phyloP scores from a whole-genome alignment of 1,140 invertebrate species.

The Bathynomus jamesi region DNA sequence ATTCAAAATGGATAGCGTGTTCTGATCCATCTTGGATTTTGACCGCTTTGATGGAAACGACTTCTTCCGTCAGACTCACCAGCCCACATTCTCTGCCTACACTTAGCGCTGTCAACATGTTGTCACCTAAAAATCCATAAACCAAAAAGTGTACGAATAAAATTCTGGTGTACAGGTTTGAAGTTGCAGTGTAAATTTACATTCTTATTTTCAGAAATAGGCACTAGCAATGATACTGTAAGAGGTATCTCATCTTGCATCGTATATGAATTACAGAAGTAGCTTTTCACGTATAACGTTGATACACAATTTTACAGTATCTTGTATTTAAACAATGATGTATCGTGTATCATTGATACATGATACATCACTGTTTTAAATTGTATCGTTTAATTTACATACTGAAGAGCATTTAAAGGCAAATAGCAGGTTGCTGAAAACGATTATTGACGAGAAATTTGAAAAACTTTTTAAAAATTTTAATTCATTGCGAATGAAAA shows the following conservation, averaged over 20 bases:
- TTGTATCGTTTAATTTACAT: no score
- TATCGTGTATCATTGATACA: not conserved
- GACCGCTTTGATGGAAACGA: not conserved
- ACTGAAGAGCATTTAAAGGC: no score
- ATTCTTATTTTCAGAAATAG: not conserved
- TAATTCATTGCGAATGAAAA: no score
- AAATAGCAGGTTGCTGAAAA: no score
- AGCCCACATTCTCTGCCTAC: slow-evolving; percentile 93
- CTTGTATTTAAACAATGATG: no score
- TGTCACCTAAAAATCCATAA: slow-evolving; percentile 65
- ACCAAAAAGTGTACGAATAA: no score
- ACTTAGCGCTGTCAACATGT: slow-evolving; percentile 90
- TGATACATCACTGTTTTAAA: not conserved
- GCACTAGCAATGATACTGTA: not conserved
- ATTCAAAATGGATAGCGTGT: not conserved
- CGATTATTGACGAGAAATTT: no score
- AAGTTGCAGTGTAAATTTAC: not conserved
- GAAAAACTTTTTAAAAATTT: no score
- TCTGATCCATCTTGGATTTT: not conserved
- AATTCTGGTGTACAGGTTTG: no score
- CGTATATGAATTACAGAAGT: not conserved
- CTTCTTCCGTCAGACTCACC: slow-evolving; percentile 40
- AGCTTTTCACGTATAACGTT: not conserved
- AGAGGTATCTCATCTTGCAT: not conserved
- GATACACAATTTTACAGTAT: not conserved